A percentile compares a stretch with the other conserved stretches of the same genome.
Conservation (phyloP, 2,888 invertebrate species). For the Philhelius pedissequus region DNA sequence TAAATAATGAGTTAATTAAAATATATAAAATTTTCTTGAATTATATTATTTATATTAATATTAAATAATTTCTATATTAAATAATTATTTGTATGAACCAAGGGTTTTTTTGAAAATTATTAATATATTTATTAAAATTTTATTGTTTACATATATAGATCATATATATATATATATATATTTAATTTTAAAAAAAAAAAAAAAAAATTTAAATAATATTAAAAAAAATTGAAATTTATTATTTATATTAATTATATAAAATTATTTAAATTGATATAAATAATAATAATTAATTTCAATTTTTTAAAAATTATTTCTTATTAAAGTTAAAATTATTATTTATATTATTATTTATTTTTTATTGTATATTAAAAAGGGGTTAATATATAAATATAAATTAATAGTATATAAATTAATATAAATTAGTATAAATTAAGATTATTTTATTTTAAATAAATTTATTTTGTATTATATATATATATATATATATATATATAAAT, state of each 20-base stretch:
- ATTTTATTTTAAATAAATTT: no score
- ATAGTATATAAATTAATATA: no score
- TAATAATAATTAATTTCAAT: no score
- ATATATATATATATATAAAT: no score
- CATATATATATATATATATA: conserved; percentile 68
- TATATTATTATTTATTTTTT: no score
- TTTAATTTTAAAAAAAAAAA: conserved; percentile 7
- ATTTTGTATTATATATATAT: no score
- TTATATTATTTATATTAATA: neutral
- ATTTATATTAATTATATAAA: no score
- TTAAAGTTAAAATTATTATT: neutral
- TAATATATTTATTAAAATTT: neutral
- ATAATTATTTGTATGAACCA: neutral
- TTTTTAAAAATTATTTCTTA: neutral
- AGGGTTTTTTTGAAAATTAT: neutral
- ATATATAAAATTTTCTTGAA: neutral
- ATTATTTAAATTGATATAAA: no score
- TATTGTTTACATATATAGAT: conserved; percentile 23
- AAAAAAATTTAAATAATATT: no score
- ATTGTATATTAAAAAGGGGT: no score
- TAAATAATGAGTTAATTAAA: neutral
- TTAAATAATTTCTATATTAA: neutral
- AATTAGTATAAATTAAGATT: no score
- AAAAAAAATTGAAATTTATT: neutral
- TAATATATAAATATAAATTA: no score